Percentiles rank a stretch among this genome's conserved stretches.
These are phyloP conservation scores for Erinaceus europaeus DNA, from an alignment of 2,113 vertebrate genomes.

Conservation along the genomic window DNA sequence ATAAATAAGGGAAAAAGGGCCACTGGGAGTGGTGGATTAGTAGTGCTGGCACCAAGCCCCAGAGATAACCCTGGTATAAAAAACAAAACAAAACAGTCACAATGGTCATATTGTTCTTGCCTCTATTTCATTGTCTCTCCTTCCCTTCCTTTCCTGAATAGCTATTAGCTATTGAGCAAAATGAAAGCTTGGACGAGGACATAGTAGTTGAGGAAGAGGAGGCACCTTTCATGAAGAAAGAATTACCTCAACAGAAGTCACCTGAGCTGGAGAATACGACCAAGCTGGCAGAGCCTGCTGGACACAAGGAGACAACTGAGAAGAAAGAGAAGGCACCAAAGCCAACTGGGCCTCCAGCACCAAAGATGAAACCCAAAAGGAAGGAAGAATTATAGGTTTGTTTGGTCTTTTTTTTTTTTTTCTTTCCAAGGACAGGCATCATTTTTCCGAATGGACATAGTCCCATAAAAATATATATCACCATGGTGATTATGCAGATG, in stretches of 20 bases:
- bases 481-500: not conserved
- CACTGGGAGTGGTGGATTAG: no score
- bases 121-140: not conserved
- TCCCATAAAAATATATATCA: not conserved
- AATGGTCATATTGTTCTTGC: not conserved
- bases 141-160: not conserved
- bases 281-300: not conserved
- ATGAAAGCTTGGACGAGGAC: conserved; percentile 4
- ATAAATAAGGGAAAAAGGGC: no score
- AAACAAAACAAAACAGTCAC: no score
- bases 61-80: no score
- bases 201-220: not conserved
- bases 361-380: not conserved
- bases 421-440: not conserved
- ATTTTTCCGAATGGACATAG: not conserved
- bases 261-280: not conserved
- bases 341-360: not conserved
- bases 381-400: conserved; percentile 66
- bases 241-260: not conserved
- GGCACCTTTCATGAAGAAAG: not conserved
- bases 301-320: not conserved
- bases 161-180: conserved; percentile 24
- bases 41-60: no score
- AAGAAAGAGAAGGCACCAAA: not conserved
- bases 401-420: no score